A percentile compares a stretch with the other conserved stretches of the same genome.
Evolutionary conservation across 2,888 invertebrate genomes (phyloP).

Genomic region (Odontothrips loti): DNA sequence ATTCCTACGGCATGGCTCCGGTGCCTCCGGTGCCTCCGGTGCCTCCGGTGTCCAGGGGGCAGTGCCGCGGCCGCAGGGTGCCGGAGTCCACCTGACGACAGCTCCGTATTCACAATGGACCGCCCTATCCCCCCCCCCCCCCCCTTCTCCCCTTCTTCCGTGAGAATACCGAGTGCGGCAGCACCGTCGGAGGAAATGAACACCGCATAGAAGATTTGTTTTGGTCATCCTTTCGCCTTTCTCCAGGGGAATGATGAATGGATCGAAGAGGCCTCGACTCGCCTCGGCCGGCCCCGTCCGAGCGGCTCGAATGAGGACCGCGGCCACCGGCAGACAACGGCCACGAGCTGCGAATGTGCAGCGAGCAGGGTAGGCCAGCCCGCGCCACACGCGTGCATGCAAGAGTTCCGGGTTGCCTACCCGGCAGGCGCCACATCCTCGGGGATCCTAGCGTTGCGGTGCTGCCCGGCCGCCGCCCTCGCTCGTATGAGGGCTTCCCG

Average conservation of each 20-base stretch:
- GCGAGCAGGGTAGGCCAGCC: too few relatives aligned
- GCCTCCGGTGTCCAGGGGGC: too few relatives aligned
- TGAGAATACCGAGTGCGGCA: not conserved
- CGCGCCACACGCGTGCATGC: too few relatives aligned
- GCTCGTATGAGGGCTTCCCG: not conserved
- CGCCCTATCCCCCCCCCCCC: too few relatives aligned
- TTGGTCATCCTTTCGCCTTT: not conserved
- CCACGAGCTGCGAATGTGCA: not conserved
- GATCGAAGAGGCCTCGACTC: not conserved
- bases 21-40: too few relatives aligned
- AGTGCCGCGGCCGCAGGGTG: too few relatives aligned
- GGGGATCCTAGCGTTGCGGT: not conserved
- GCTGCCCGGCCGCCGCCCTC: not conserved
- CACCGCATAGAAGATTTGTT: conserved; percentile 1
- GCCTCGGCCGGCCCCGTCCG: too few relatives aligned
- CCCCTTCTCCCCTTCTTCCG: too few relatives aligned
- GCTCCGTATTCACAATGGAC: too few relatives aligned
- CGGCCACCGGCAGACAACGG: not conserved
- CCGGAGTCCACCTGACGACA: too few relatives aligned
- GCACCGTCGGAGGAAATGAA: not conserved
- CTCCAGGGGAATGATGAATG: not conserved
- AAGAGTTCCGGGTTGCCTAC: not conserved
- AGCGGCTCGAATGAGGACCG: too few relatives aligned
- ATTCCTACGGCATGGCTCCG: too few relatives aligned
- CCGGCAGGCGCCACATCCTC: not conserved